Evolutionary conservation across 2,113 vertebrate species (phyloP).

Genomic region (Anoplopoma fimbria): DNA sequence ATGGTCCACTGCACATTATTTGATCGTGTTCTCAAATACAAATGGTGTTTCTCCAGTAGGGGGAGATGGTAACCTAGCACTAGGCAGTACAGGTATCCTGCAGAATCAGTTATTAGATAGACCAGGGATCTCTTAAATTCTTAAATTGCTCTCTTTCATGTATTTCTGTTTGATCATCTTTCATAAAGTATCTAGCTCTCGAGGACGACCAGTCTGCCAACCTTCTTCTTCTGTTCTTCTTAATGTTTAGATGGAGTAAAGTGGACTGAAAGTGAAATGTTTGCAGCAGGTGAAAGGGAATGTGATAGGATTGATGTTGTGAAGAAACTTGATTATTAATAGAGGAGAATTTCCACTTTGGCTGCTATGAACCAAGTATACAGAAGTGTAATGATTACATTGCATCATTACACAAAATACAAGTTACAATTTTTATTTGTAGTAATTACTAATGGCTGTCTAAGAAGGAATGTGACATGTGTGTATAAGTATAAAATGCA

Average conservation of each 20-base stretch:
- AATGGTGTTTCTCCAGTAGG: constrained; percentile 56
- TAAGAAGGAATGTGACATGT: background rate
- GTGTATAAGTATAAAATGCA: background rate
- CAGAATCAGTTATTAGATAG: background rate
- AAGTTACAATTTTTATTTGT: background rate
- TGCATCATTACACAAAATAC: background rate
- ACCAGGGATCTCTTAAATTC: constrained; percentile 19
- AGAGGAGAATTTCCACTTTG: background rate
- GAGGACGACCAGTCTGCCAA: background rate
- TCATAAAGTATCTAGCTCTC: background rate
- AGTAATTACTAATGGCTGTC: background rate
- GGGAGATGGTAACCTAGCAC: constrained; percentile 68
- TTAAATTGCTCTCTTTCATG: constrained; percentile 31
- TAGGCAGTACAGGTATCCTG: background rate
- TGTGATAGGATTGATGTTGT: background rate
- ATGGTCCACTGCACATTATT: constrained; percentile 51
- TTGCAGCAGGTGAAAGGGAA: background rate
- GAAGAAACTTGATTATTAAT: background rate
- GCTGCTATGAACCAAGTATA: background rate
- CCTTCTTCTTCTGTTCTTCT: constrained; percentile 10
- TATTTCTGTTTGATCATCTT: constrained; percentile 42
- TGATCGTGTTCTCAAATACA: constrained; percentile 10
- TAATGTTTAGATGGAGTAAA: background rate
- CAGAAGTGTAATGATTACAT: background rate
- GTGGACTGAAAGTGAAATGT: background rate